Evolutionary conservation across 1,140 invertebrate species (phyloP), one percentile per base, ranked within the genome.

Genomic region (Octopus sinensis): DNA sequence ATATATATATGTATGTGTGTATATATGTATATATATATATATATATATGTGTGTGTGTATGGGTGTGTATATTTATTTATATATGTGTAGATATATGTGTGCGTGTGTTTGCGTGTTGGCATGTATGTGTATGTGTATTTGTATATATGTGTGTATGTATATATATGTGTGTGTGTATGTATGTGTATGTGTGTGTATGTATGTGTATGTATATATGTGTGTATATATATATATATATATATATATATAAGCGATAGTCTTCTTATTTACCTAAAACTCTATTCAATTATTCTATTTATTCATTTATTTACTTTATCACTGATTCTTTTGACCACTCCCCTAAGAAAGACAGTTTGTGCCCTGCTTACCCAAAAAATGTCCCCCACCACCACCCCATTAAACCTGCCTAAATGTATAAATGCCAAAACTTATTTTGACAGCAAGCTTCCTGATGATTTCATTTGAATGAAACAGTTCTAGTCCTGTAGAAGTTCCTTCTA

Each of bases 121-220:
- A n/a, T n/a, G n/a, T n/a, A n/a, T n/a, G 17, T 62, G 17, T 17
- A 54, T 68, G 54, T 56, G n/a, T 30, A 68, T 79, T n/a, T 30
- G 51, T 54, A 68, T 79, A 43, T 79, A 53, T 62, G 51, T 79
- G 51, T 79, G 53, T 62, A 68, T 54, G 53, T 79, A 68, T 54
- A 43, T 79, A 30, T 79, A 53, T 79, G 53, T 54, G 53, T 79
- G 53, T 79, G 53, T 79, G 53, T 79, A 23, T 79, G 53, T 54
- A 23, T 79, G 53, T 79, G 53, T 62, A 54, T 62, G 51, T 54
- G 51, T 54, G 6, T 79, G 53, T 62, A 43, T 53, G 53, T 54
- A 68, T 9, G 51, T 79, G 53, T 62, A 62, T 62, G 17, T 62
- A 17, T 17, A 62, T 17, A 17, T 62, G 17, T 62, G 17, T 62